Base-by-base conservation (phyloP, 2,113 vertebrate species). In the Nesoenas mayeri region DNA sequence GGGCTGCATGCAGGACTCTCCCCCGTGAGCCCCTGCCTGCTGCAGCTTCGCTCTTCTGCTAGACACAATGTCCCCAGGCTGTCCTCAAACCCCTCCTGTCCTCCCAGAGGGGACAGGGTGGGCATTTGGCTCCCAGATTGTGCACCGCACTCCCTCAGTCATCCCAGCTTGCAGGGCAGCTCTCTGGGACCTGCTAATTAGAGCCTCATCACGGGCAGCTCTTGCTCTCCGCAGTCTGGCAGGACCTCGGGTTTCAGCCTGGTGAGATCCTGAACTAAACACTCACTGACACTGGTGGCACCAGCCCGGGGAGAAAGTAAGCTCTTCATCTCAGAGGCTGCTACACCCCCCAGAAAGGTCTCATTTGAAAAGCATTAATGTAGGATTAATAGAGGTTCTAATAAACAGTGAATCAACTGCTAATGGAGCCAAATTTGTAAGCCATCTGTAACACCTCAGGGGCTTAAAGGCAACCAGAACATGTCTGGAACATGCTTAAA, bases 301-400 rank as follows among this genome's bases (percentile, higher is more conserved):
- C 25, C 0, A 2, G 54, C 74, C 79, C 90, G 70, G 42, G 44
- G 66, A 80, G 74, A 38, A 82, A 38, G 50, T 22, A 13, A 94
- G 66, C 81, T 85, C 36, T 80, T 73, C 3, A 0, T 24, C 86
- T 75, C 79, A 10, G 67, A 58, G 61, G 40, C 79, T 86, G 71
- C 83, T 42, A 15, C 75, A 58, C 58, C 75, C 75, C 80, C 79
- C 54, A 13, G 56, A 20, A 73, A 92, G 79, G 88, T 58, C 72
- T 42, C 32, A 2, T 78, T 40, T 67, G 86, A 56, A 66, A 56
- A 88, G 79, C 66, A 50, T 79, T 88, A 94, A 83, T 34, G 31
- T 8, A 32, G 79, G 85, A 93, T 95, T 84, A 93, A 91, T 74
- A 16, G 72, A 51, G 72, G 48, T 60, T 95, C 89, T 88, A 93